These are phyloP conservation scores for Trogon surrucura DNA, from an alignment of 2,113 vertebrate species.

Conservation along the genomic window DNA sequence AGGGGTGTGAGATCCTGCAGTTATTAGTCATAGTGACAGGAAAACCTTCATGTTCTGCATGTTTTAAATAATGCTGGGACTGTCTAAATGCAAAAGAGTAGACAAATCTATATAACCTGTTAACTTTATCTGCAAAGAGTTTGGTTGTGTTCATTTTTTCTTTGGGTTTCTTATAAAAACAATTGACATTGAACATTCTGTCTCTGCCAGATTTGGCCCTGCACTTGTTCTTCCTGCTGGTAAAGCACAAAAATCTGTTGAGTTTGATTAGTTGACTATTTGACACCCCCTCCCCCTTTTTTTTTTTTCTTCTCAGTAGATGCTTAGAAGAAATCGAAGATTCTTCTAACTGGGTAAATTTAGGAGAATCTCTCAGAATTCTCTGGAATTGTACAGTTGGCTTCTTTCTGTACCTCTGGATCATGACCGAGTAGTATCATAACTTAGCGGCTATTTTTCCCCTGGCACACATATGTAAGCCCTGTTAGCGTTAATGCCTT, in stretches of 20 bases:
- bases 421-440: not conserved
- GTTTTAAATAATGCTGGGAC: not conserved
- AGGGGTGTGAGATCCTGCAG: not conserved
- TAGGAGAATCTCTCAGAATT: not conserved
- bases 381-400: not conserved
- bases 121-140: not conserved
- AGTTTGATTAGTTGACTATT: not conserved
- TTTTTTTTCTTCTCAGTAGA: not conserved
- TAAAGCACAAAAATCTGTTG: not conserved
- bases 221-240: not conserved
- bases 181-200: too few relatives aligned
- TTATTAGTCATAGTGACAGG: not conserved
- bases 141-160: not conserved
- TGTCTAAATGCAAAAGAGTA: not conserved
- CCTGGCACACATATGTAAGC: not conserved
- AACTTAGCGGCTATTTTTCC: slow-evolving; percentile 34
- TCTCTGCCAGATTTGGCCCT: not conserved
- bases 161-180: too few relatives aligned
- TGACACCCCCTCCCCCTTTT: accelerated
- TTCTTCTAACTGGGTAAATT: not conserved
- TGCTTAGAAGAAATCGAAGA: not conserved
- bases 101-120: not conserved
- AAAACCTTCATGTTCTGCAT: not conserved
- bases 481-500: slow-evolving; percentile 29
- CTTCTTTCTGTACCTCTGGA: not conserved